These are phyloP conservation scores for Macaria liturata DNA, from an alignment of 2,888 invertebrate genomes.

Conservation along the genomic window DNA sequence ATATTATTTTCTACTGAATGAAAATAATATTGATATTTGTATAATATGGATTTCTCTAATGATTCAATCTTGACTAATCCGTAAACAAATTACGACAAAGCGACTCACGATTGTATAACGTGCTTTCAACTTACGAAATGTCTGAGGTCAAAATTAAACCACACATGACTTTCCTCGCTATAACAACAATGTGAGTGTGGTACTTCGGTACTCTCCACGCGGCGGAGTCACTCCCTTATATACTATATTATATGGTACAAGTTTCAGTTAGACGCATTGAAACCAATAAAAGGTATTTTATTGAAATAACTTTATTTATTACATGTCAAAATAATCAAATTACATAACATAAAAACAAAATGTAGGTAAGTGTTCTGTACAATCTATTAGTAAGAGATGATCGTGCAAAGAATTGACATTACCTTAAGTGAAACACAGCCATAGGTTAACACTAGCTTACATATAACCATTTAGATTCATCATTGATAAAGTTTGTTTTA, in stretches of 20 bases:
- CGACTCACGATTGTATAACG: not conserved
- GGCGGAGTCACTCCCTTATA: slow-evolving; percentile 7
- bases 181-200: slow-evolving; percentile 12
- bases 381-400: slow-evolving; percentile 69
- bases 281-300: slow-evolving; percentile 22
- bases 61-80: not conserved
- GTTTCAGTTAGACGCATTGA: slow-evolving; percentile 10
- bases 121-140: no score
- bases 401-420: slow-evolving; percentile 82
- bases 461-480: slow-evolving; percentile 19
- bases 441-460: slow-evolving; percentile 69
- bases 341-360: slow-evolving; percentile 52
- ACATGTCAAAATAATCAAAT: slow-evolving; percentile 65
- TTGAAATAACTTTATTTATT: slow-evolving; percentile 66
- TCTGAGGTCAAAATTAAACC: slow-evolving; percentile 3
- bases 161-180: slow-evolving; percentile 1
- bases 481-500: no score
- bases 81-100: not conserved
- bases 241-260: not conserved
- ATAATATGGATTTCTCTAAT: not conserved
- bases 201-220: slow-evolving; percentile 5
- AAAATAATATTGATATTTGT: no score
- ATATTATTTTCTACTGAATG: not conserved
- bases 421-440: slow-evolving; percentile 82
- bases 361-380: slow-evolving; percentile 69